A percentile compares a stretch with the other conserved stretches of the same genome.
These are phyloP conservation scores for Mus minutoides DNA, from an alignment of 2,797 vertebrate genomes.

Conservation along the genomic window DNA sequence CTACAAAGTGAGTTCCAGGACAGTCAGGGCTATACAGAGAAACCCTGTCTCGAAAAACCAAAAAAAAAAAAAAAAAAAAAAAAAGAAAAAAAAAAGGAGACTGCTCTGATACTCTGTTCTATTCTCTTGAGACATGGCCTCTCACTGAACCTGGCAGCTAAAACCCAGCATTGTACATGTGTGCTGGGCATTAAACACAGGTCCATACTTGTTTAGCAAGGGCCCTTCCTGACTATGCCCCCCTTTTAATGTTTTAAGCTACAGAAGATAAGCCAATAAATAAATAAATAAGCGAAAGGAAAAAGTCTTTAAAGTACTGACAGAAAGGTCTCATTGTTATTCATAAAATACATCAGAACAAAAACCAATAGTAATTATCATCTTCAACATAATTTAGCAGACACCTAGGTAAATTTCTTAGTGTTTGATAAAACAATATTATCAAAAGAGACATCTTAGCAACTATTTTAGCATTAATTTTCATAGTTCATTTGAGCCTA, in stretches of 20 bases:
- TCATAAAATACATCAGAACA: slow-evolving; percentile 44
- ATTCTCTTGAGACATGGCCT: neutral
- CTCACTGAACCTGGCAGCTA: neutral
- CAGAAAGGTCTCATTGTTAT: neutral
- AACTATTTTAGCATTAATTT: slow-evolving; percentile 69
- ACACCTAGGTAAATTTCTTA: neutral
- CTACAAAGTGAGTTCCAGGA: too few relatives aligned
- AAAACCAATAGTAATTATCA: slow-evolving; percentile 24
- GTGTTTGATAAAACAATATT: slow-evolving; percentile 17
- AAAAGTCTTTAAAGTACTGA: slow-evolving; percentile 5
- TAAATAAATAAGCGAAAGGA: neutral
- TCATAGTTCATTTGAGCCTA: slow-evolving; percentile 39
- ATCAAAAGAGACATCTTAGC: neutral
- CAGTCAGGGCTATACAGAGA: too few relatives aligned
- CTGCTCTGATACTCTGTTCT: neutral
- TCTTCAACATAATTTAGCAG: slow-evolving; percentile 14
- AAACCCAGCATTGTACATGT: neutral
- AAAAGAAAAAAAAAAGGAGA: too few relatives aligned
- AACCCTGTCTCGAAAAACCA: too few relatives aligned
- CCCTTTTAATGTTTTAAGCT: neutral
- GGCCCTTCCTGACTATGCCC: neutral
- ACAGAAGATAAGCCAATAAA: neutral
- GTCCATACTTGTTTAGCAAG: neutral
- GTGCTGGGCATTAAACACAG: neutral
- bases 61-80: too few relatives aligned